Base-by-base conservation (phyloP, 2,797 vertebrate species). In the Scleropages formosus region DNA sequence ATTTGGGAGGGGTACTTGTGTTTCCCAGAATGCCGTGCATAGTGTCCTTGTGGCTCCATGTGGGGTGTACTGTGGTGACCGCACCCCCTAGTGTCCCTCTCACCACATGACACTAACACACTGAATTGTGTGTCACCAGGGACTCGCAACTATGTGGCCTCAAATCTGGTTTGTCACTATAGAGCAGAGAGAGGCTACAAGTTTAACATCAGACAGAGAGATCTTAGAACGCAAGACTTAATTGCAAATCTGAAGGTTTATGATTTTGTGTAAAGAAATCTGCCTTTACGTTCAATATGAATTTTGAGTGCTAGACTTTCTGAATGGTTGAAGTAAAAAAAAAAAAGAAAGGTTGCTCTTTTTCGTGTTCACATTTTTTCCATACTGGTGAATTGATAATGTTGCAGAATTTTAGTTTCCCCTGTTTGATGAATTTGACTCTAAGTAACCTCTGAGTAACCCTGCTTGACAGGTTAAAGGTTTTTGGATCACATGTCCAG, bases 21-120 rank as follows among this genome's bases (percentile, higher is more conserved):
- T 44, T 69, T 69, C 74, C 56, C 46, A 60, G 39, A 75, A 68
- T 68, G 31, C 56, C 16, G 61, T 24, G 66, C 39, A 26, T 13
- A 47, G 46, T 27, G 51, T 75, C 66, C 65, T 39, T 46, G 22
- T 22, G 27, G 31, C 11, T 12, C 26, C 47, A 3, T 26, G 51
- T 26, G 24, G 16, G n/a, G 39, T 27, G 11, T 70, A 6, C 67
- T 51, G 51, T 18, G 16, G 20, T 49, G 47, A 56, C 68, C 49
- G 2, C 31, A 39, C 6, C 31, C 31, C 31, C 31, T 39, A 31
- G 31, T 39, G 31, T 6, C 31, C 39, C 39, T 39, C n/a, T n/a
- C n/a, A n/a, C n/a, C n/a, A n/a, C n/a, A 6, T 39, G 31, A 39
- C 31, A 2, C 2, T 39, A 6, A 39, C 31, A 6, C 2, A 27